Evolutionary conservation across 2,888 invertebrate species (phyloP).

Genomic region (Bellardia pandia): DNA sequence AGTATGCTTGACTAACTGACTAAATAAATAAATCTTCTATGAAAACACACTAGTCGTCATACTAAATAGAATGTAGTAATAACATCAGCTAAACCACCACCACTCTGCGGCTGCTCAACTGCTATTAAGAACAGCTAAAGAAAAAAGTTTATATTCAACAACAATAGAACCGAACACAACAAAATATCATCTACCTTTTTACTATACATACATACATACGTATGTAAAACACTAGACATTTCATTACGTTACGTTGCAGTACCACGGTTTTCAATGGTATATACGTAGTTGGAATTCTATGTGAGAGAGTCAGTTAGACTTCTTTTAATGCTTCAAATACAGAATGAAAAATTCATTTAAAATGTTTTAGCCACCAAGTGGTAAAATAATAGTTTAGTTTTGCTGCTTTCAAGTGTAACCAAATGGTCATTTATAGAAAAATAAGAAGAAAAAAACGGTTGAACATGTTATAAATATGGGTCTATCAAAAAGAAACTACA

Average conservation of each 20-base stretch:
- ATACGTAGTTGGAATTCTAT: background rate
- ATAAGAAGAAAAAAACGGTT: background rate
- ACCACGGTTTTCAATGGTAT: too few species aligned
- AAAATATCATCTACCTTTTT: constrained; percentile 1
- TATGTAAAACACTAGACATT: background rate
- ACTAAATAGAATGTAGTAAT: constrained; percentile 11
- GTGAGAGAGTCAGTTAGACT: background rate
- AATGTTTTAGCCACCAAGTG: constrained; percentile 24
- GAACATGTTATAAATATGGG: constrained; percentile 10
- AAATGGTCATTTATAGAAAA: constrained; percentile 36
- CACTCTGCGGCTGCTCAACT: background rate
- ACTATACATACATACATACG: background rate
- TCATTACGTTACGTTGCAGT: too few species aligned
- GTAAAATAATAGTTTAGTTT: constrained; percentile 27
- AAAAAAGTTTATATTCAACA: constrained; percentile 40
- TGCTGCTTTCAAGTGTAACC: constrained; percentile 54
- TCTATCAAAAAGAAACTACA: background rate
- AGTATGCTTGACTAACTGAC: constrained; percentile 43
- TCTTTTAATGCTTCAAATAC: background rate
- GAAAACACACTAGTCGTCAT: constrained; percentile 15
- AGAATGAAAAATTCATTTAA: constrained; percentile 7
- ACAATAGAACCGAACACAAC: constrained; percentile 29
- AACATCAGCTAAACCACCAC: background rate
- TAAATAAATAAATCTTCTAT: constrained; percentile 50
- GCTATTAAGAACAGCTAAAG: background rate